These are phyloP conservation scores for Nebria salina DNA, from an alignment of 2,888 invertebrate species.

Conservation along the genomic window DNA sequence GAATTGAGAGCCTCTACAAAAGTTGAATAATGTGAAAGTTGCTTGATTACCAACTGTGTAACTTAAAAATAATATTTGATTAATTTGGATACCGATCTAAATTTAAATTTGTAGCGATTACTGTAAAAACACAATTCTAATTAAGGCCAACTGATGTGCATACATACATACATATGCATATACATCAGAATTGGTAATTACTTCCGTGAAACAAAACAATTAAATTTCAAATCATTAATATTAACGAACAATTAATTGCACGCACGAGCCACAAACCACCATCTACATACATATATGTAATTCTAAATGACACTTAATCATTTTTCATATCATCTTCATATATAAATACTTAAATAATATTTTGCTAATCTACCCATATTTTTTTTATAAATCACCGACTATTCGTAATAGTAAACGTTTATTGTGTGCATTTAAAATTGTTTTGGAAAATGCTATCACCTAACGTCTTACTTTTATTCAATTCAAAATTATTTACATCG, in stretches of 20 bases:
- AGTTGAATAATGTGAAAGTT: no score
- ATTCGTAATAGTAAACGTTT: no score
- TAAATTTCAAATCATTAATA: constrained; percentile 42
- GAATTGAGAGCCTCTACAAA: no score
- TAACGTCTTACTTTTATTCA: no score
- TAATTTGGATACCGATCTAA: not conserved
- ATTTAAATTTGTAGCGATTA: not conserved
- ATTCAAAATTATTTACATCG: no score
- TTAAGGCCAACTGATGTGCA: constrained; percentile 30
- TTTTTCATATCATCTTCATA: not conserved
- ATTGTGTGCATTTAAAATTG: no score
- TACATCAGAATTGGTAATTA: constrained; percentile 32
- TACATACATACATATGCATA: not conserved
- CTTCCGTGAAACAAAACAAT: constrained; percentile 41
- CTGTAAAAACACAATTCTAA: constrained; percentile 15
- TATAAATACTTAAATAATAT: no score
- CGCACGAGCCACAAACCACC: constrained; percentile 28
- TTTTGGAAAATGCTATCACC: no score
- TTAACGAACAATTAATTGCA: constrained; percentile 34
- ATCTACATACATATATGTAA: not conserved
- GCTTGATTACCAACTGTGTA: no score
- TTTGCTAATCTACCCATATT: no score
- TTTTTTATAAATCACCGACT: no score
- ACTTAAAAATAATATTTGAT: not conserved
- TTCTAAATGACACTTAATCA: not conserved